Percentiles rank a stretch among this genome's conserved stretches.
Evolutionary conservation across 2,113 vertebrate species (phyloP).

Genomic region (Heterotis niloticus): DNA sequence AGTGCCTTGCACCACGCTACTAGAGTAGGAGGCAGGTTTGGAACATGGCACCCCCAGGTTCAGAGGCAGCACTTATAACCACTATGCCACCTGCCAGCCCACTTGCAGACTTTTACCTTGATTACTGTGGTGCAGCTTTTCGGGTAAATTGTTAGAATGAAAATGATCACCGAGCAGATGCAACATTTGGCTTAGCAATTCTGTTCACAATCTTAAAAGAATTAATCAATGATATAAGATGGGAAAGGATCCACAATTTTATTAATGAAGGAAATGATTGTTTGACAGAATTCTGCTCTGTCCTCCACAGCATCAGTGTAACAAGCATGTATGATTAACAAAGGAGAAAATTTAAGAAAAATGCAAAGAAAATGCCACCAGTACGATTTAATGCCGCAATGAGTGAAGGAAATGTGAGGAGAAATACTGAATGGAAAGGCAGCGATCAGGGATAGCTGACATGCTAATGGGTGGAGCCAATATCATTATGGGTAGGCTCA

Average conservation of each 20-base stretch:
- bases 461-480: too few species aligned
- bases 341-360: conserved; percentile 15
- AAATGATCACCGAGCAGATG: background rate
- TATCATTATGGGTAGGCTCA: too few species aligned
- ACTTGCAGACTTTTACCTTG: too few species aligned
- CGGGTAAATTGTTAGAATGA: background rate
- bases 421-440: too few species aligned
- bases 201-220: background rate
- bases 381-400: background rate
- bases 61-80: too few species aligned
- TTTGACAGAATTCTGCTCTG: background rate
- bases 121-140: too few species aligned
- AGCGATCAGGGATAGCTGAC: too few species aligned
- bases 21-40: too few species aligned
- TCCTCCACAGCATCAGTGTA: background rate
- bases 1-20: too few species aligned
- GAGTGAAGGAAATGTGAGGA: background rate
- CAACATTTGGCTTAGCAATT: conserved; percentile 2
- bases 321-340: background rate
- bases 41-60: too few species aligned
- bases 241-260: background rate
- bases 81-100: too few species aligned
- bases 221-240: too few species aligned
- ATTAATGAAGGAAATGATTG: background rate
- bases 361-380: background rate